Percentiles rank a stretch among this genome's conserved stretches.
Evolutionary conservation across 2,888 invertebrate species (phyloP).

Genomic region (Leptopilina myrica): DNA sequence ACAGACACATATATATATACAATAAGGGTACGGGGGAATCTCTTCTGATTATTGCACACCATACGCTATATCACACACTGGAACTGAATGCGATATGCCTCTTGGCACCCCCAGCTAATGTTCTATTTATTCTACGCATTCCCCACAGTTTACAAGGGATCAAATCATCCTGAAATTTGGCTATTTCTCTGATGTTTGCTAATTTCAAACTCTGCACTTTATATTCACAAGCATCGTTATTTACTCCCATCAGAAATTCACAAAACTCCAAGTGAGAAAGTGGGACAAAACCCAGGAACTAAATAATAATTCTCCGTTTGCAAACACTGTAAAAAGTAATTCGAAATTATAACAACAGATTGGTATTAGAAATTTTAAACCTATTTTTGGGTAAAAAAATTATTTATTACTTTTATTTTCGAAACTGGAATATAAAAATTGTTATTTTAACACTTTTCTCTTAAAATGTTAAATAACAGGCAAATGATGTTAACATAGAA

Average conservation of each 20-base stretch:
- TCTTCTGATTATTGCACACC: slow-evolving; percentile 10
- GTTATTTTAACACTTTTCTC: too few relatives aligned
- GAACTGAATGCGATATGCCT: slow-evolving; percentile 13
- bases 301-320: too few relatives aligned
- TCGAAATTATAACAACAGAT: too few relatives aligned
- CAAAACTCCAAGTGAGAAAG: neutral
- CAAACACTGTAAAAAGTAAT: too few relatives aligned
- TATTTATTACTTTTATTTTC: too few relatives aligned
- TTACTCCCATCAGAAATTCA: neutral
- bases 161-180: slow-evolving; percentile 3
- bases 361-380: too few relatives aligned
- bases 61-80: slow-evolving; percentile 8
- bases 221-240: neutral
- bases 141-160: neutral
- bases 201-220: neutral
- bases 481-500: too few relatives aligned
- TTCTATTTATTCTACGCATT: slow-evolving; percentile 31
- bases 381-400: too few relatives aligned
- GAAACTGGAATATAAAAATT: too few relatives aligned
- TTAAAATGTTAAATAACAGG: too few relatives aligned
- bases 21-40: slow-evolving; percentile 10
- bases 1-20: neutral
- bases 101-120: slow-evolving; percentile 9
- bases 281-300: too few relatives aligned
- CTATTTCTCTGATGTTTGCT: neutral